Percentiles rank a stretch among this genome's conserved stretches.
Conservation (phyloP, 1,140 invertebrate genomes). For the Saxidomus purpurata region DNA sequence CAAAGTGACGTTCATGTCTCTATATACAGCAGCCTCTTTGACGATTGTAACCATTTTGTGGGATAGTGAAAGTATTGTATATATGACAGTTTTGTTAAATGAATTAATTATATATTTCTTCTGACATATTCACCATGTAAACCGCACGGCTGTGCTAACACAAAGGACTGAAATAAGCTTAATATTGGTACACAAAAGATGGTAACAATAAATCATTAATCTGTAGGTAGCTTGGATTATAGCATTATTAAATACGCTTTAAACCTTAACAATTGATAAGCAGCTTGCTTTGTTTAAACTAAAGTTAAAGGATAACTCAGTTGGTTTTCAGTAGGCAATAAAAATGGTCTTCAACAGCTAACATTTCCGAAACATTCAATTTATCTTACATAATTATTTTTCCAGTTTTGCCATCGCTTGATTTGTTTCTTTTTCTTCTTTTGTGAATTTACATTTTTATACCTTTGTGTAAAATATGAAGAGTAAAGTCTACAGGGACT, state of each 20-base stretch:
- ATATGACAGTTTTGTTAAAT: not conserved
- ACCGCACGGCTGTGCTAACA: not conserved
- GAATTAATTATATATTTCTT: conserved; percentile 1
- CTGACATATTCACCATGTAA: not conserved
- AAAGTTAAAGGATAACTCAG: conserved; percentile 6
- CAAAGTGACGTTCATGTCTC: too few relatives aligned
- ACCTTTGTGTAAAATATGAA: too few relatives aligned
- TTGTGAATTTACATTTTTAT: too few relatives aligned
- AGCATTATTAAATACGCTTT: not conserved
- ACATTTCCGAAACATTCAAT: too few relatives aligned
- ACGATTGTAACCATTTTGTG: not conserved
- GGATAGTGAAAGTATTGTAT: not conserved
- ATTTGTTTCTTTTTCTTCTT: not conserved
- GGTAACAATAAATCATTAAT: not conserved
- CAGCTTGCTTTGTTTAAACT: not conserved
- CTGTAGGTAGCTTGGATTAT: not conserved
- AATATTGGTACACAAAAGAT: conserved; percentile 4
- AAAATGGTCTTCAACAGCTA: too few relatives aligned
- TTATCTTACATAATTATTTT: too few relatives aligned
- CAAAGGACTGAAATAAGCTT: conserved; percentile 17
- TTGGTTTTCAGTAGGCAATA: not conserved
- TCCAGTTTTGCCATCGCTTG: not conserved
- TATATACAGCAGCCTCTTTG: too few relatives aligned
- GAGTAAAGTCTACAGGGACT: too few relatives aligned
- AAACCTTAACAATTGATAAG: not conserved